A percentile compares a stretch with the other conserved stretches of the same genome.
Evolutionary conservation across 2,113 vertebrate species (phyloP).

Genomic region (Panthera uncia): DNA sequence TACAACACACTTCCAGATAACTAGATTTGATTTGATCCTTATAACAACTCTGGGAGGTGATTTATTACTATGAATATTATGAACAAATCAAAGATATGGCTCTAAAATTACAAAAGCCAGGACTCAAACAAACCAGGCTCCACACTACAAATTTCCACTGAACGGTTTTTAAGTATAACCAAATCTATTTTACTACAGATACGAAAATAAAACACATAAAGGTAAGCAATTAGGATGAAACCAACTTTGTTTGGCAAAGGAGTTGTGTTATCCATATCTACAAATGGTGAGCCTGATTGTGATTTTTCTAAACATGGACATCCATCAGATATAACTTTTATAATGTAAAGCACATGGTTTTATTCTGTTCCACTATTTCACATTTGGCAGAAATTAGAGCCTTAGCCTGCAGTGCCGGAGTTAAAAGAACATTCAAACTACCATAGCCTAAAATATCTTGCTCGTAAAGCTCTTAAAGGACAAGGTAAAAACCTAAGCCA

Average conservation of each 20-base stretch:
- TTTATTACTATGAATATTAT: background rate
- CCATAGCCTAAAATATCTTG: slow-evolving; percentile 29
- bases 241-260: background rate
- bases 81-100: background rate
- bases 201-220: background rate
- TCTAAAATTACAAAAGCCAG: background rate
- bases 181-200: background rate
- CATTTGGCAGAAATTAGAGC: slow-evolving; percentile 84
- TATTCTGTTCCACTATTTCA: slow-evolving; percentile 84
- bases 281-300: slow-evolving; percentile 67
- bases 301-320: slow-evolving; percentile 85
- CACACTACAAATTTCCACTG: background rate
- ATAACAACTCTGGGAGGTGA: background rate
- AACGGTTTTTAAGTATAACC: background rate
- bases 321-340: slow-evolving; percentile 79
- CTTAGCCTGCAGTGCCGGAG: slow-evolving; percentile 84
- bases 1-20: slow-evolving; percentile 34
- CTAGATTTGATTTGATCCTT: slow-evolving; percentile 1
- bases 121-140: background rate
- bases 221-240: background rate
- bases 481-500: slow-evolving; percentile 4
- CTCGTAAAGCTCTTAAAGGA: slow-evolving; percentile 37
- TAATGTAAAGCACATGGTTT: slow-evolving; percentile 91
- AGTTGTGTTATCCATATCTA: background rate
- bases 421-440: slow-evolving; percentile 64